These are phyloP conservation scores for Spilosoma lubricipeda DNA, from an alignment of 2,888 invertebrate species.

Conservation along the genomic window DNA sequence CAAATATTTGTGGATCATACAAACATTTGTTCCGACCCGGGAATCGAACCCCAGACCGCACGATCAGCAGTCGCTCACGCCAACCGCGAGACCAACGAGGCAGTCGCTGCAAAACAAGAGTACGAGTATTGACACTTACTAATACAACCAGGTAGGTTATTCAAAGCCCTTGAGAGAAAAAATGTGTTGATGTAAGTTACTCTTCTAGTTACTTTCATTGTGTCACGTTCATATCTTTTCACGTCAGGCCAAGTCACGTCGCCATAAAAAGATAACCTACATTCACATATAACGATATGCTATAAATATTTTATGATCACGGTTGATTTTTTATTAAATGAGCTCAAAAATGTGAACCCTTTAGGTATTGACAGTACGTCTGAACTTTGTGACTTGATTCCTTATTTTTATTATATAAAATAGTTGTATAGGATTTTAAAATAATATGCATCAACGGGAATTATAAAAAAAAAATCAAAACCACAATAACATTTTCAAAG, in stretches of 20 bases:
- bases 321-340: constrained; percentile 26
- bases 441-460: background rate
- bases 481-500: too few relatives aligned
- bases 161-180: background rate
- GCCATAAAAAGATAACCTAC: constrained; percentile 28
- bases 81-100: too few relatives aligned
- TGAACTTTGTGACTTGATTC: background rate
- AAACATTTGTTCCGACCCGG: too few relatives aligned
- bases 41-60: too few relatives aligned
- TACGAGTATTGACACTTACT: too few relatives aligned
- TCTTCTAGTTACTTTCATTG: background rate
- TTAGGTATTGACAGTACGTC: background rate
- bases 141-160: too few relatives aligned
- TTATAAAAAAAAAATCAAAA: too few relatives aligned
- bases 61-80: too few relatives aligned
- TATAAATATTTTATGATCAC: constrained; percentile 44
- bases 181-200: background rate
- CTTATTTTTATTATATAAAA: background rate
- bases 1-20: too few relatives aligned
- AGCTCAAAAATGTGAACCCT: background rate
- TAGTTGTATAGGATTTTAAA: background rate
- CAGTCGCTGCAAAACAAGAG: too few relatives aligned
- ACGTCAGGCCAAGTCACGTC: constrained; percentile 37
- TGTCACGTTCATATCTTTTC: constrained; percentile 31
- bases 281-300: constrained; percentile 24